Conservation (phyloP, 2,888 invertebrate genomes). For the Sthenelais limicola region DNA sequence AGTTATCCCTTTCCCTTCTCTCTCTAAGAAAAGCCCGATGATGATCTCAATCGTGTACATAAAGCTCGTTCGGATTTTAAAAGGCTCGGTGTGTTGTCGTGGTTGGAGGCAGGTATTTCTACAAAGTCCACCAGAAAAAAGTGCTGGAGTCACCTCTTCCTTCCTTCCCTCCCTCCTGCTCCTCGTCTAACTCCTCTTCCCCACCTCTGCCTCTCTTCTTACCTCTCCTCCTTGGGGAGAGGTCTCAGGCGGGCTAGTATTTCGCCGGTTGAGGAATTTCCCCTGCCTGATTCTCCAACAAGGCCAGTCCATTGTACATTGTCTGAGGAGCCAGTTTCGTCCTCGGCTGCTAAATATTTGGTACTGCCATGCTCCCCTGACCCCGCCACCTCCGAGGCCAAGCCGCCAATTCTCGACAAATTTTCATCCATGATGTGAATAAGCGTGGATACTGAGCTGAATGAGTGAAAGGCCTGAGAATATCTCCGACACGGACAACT, state of each 20-base stretch:
- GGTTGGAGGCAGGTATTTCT: background rate
- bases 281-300: conserved; percentile 15
- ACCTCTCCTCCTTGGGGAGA: no score
- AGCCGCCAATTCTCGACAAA: conserved; percentile 33
- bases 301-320: conserved; percentile 32
- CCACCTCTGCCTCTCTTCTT: no score
- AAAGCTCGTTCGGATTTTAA: no score
- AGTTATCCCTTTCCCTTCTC: no score
- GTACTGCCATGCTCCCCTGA: conserved; percentile 31
- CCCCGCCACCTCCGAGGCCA: conserved; percentile 6
- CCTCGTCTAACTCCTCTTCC: background rate
- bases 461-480: no score
- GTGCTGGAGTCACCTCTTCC: background rate
- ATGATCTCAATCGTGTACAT: no score
- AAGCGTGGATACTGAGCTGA: no score
- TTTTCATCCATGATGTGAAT: conserved; percentile 38
- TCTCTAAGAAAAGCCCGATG: no score
- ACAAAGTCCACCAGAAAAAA: background rate
- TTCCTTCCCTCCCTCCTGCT: background rate
- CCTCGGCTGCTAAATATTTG: conserved; percentile 34
- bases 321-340: background rate
- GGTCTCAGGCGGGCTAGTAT: no score
- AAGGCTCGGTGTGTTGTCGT: no score
- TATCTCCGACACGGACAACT: no score
- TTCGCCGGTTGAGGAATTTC: background rate